Evolutionary conservation across 1,140 invertebrate genomes (phyloP), one percentile per base, ranked within the genome.

Genomic region (Eupeodes corollae): DNA sequence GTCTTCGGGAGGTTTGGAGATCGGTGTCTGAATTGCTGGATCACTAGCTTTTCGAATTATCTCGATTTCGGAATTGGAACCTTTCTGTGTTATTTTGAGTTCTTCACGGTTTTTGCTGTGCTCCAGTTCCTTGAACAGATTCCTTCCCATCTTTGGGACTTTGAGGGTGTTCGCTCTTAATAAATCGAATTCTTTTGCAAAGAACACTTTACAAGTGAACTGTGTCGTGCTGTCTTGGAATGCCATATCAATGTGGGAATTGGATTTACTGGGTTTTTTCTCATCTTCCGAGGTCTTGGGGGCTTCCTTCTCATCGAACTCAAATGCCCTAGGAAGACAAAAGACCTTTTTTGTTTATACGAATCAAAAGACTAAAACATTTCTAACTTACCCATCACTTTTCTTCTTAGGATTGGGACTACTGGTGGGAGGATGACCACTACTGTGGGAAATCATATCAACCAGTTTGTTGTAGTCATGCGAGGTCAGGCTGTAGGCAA

Each of bases 131-230:
- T 58, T 59, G 41, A 66, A 66, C 8, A 61, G 33, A 11, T 52
- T 56, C 30, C 57, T 54, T 16, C 60, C 63, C 30, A 60, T 21
- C 49, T 62, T 68, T 0, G 61, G 57, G 3, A 61, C 50, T 40
- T 53, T 52, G 15, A 67, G 15, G 13, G 55, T 56, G 16, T 57
- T 58, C 0, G 77, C 76, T 18, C 92, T 73, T 21, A 96, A 69
- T 42, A 78, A 73, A 38, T 83, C 77, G 69, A 96, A 96, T 54
- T 90, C 80, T 46, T 88, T 86, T 15, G 90, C 88, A 72, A 86
- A 90, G 58, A 83, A 88, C 15, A 93, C 77, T 53, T 84, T 76
- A 52, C 90, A 92, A 58, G 83, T 88, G 60, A 91, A 93, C 57
- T 84, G 83, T 12, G 83, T 79, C 21, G 74, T 77, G 0, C 67